Evolutionary conservation across 2,797 vertebrate genomes (phyloP), one percentile per base, ranked within the genome.

Genomic region (Pogoniulus pusillus): DNA sequence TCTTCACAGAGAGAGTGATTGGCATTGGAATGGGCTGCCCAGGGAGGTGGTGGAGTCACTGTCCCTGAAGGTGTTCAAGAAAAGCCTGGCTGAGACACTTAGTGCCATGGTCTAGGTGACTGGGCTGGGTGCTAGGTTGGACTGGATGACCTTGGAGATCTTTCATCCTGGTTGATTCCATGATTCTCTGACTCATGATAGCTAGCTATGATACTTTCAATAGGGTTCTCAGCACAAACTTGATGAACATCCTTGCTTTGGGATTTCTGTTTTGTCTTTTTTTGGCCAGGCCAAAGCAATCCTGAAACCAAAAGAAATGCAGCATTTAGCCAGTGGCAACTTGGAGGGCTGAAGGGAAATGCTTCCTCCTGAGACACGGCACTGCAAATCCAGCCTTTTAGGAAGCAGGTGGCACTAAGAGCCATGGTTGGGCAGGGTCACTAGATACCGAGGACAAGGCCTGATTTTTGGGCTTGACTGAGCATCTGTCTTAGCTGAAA

Each of bases 401-500:
- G 81, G 87, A 58, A 87, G 78, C 0, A 62, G 77, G 55, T 39
- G 74, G 30, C 70, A 82, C 45, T 30, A 43, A 66, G 62, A 80
- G 47, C 30, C 4, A 2, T 32, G 81, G 57, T 29, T 0, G 2
- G 71, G 70, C 32, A 70, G 35, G 37, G 90, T 93, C 90, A 91
- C 78, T 66, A 75, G 79, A 85, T 54, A 87, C 73, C 4, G 58
- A 93, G 82, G 76, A 55, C 71, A 80, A 82, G 76, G 71, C 59
- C 60, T 83, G 89, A 90, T 88, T 92, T 93, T 95, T 83, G 92
- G 93, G 87, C 76, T 89, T 92, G 91, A 87, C 80, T 92, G 89
- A 89, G 82, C 89, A 93, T 30, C 45, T 66, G 63, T 73, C 85
- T 87, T 93, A 51, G 74, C 77, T 91, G 91, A 70, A 85, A 89